Evolutionary conservation across 2,888 invertebrate genomes (phyloP).

Genomic region (Dorcus parallelipipedus): DNA sequence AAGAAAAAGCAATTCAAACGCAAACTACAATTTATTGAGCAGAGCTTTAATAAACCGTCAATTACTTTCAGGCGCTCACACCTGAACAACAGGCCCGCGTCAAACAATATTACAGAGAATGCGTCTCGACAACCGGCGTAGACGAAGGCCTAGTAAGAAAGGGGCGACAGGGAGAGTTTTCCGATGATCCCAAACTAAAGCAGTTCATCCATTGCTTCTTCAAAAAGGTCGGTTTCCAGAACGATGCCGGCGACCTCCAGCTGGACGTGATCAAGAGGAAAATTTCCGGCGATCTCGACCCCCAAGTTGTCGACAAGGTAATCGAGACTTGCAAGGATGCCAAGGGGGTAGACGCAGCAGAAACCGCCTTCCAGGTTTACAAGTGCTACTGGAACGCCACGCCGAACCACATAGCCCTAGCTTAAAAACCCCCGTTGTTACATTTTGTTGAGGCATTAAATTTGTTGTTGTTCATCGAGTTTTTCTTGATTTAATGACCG

Average conservation of each 20-base stretch:
- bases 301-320: constrained; percentile 45
- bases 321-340: constrained; percentile 36
- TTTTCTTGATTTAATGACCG: no score
- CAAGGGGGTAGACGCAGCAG: constrained; percentile 33
- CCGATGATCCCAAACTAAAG: constrained; percentile 47
- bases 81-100: constrained; percentile 36
- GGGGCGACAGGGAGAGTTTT: constrained; percentile 46
- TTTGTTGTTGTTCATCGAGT: no score
- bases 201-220: constrained; percentile 52
- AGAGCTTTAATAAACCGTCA: no score
- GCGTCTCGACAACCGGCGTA: constrained; percentile 36
- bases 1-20: no score
- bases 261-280: constrained; percentile 46
- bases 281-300: constrained; percentile 46
- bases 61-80: constrained; percentile 13
- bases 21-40: no score
- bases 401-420: constrained; percentile 28
- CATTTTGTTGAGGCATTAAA: no score
- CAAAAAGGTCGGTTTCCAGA: constrained; percentile 50
- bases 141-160: constrained; percentile 28
- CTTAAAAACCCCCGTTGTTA: no score
- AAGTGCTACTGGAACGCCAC: constrained; percentile 50
- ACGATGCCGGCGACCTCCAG: constrained; percentile 37
- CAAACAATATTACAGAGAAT: constrained; percentile 35
- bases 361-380: constrained; percentile 48